Evolutionary conservation across 1,140 invertebrate genomes (phyloP).

Genomic region (Zaprionus gabonicus): DNA sequence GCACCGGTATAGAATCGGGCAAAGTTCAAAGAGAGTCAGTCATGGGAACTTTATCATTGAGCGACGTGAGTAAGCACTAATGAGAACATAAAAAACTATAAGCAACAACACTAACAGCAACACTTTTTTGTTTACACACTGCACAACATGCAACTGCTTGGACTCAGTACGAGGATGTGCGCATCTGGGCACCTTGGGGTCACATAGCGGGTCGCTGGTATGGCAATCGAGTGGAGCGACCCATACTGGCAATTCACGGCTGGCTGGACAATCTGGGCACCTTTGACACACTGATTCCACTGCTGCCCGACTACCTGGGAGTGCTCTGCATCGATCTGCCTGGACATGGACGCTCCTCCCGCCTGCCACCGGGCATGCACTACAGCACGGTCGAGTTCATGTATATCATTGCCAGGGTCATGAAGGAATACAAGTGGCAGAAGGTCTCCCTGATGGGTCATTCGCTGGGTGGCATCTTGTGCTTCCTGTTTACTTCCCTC

Average conservation of each 20-base stretch:
- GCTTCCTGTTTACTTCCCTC: constrained; percentile 85
- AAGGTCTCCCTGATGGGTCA: constrained; percentile 88
- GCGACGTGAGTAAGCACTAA: constrained; percentile 54
- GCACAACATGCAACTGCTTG: constrained; percentile 45
- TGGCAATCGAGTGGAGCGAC: constrained; percentile 86
- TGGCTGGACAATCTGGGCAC: constrained; percentile 91
- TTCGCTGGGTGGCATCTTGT: constrained; percentile 87
- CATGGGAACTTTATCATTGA: constrained; percentile 66
- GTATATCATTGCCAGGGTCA: constrained; percentile 86
- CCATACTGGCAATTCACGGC: constrained; percentile 90
- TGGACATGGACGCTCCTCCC: constrained; percentile 89
- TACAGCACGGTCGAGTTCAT: constrained; percentile 86
- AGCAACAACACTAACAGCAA: background rate
- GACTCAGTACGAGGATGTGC: constrained; percentile 85
- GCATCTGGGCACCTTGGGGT: constrained; percentile 88
- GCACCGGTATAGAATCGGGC: background rate
- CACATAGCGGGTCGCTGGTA: constrained; percentile 88
- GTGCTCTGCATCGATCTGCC: constrained; percentile 89
- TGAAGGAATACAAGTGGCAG: constrained; percentile 88
- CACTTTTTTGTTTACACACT: constrained; percentile 43
- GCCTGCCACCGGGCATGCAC: constrained; percentile 86
- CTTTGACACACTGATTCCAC: constrained; percentile 88
- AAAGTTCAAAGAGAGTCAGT: constrained; percentile 28
- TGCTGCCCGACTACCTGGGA: constrained; percentile 86
- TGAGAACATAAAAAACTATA: background rate